Evolutionary conservation across 2,113 vertebrate species (phyloP).

Genomic region (Alectura lathami): DNA sequence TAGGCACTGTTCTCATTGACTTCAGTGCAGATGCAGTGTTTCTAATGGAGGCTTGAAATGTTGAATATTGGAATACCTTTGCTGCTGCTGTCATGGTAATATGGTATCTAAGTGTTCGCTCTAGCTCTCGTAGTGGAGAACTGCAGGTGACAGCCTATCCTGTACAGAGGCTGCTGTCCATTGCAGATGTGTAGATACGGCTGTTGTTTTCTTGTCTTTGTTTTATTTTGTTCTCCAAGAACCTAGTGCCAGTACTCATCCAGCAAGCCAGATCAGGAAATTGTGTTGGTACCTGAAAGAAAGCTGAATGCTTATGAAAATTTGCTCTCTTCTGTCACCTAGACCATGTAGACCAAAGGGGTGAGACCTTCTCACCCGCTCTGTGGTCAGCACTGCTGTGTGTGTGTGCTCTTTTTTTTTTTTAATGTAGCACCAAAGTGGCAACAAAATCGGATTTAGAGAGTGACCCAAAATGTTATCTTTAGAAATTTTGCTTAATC

Average conservation of each 20-base stretch:
- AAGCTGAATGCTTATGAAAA: neutral
- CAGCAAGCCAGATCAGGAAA: neutral
- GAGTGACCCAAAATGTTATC: neutral
- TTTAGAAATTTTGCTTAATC: neutral
- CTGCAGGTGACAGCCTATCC: neutral
- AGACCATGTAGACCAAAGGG: neutral
- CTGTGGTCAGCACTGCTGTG: neutral
- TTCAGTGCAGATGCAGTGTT: neutral
- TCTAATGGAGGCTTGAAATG: neutral
- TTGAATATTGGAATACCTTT: neutral
- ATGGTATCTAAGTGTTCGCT: neutral
- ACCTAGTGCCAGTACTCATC: neutral
- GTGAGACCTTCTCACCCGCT: neutral
- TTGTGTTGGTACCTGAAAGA: neutral
- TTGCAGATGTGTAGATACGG: neutral
- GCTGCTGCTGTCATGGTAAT: neutral
- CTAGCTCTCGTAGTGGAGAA: neutral
- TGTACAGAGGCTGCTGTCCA: neutral
- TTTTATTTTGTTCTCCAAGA: neutral
- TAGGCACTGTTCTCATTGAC: rapidly evolving
- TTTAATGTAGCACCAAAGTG: neutral
- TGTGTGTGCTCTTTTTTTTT: neutral
- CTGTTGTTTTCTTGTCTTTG: neutral
- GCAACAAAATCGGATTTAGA: neutral
- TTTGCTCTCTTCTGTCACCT: rapidly evolving